Percentiles rank a stretch among this genome's conserved stretches.
phyloP scores from a whole-genome alignment of 1,140 invertebrate genomes.

The Akabosia matsudoensis region DNA sequence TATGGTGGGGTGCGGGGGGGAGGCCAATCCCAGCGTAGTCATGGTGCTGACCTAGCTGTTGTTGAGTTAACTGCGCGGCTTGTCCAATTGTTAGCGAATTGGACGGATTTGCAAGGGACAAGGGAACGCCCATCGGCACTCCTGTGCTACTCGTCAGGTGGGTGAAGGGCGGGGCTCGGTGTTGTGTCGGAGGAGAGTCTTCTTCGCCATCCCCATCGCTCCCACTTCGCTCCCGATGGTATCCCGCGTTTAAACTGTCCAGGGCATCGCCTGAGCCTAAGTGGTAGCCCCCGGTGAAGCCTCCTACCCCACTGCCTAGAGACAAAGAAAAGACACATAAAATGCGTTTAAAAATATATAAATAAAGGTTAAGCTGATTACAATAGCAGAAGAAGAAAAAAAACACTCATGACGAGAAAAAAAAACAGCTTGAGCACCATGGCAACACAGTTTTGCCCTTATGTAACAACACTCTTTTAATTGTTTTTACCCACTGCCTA shows the following conservation, averaged over 20 bases:
- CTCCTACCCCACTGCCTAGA: slow-evolving; percentile 45
- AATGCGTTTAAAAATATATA: neutral
- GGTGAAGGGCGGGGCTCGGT: slow-evolving; percentile 14
- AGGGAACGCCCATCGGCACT: neutral
- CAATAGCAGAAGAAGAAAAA: neutral
- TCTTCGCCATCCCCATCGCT: slow-evolving; percentile 45
- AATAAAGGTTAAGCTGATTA: neutral
- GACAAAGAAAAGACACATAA: neutral
- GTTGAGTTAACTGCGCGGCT: slow-evolving; percentile 9
- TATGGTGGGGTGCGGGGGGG: neutral
- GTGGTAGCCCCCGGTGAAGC: slow-evolving; percentile 43
- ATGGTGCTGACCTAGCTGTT: neutral
- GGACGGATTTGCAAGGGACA: slow-evolving; percentile 16
- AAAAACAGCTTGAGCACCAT: too few species aligned
- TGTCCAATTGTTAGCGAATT: slow-evolving; percentile 27
- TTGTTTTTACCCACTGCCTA: slow-evolving; percentile 46
- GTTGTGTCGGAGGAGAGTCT: slow-evolving; percentile 36
- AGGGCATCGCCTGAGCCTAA: slow-evolving; percentile 44
- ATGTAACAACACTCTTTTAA: too few species aligned
- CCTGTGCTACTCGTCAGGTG: neutral
- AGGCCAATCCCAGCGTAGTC: neutral
- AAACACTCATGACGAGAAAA: too few species aligned
- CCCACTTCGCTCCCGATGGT: slow-evolving; percentile 38
- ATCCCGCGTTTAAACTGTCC: slow-evolving; percentile 31
- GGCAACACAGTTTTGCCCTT: too few species aligned